Evolutionary conservation across 2,888 invertebrate species (phyloP).

Genomic region (Balanococcus diminutus): DNA sequence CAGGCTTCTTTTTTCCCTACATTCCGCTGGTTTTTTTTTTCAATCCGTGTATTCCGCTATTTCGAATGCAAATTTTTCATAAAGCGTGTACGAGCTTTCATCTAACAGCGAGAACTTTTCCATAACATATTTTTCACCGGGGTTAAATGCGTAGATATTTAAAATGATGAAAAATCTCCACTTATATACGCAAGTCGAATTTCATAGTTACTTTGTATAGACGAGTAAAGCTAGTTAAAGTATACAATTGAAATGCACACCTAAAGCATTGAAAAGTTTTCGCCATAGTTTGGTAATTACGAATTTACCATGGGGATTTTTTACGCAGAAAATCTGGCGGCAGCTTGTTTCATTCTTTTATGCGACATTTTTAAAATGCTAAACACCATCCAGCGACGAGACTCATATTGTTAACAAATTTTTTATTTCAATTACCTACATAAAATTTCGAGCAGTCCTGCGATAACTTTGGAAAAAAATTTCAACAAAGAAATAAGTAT

Average conservation of each 20-base stretch:
- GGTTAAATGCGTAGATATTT: background rate
- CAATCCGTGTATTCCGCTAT: background rate
- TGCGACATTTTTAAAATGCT: no score
- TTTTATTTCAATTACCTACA: no score
- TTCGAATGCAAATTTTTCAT: conserved; percentile 15
- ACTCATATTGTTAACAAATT: no score
- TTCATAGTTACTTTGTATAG: background rate
- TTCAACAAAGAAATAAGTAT: no score
- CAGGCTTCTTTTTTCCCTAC: background rate
- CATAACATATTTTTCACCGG: background rate
- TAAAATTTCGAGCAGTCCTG: no score
- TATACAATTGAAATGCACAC: no score
- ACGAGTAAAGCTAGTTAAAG: no score
- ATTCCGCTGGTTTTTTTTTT: background rate
- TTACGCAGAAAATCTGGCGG: no score
- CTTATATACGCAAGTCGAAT: background rate
- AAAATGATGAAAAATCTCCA: background rate
- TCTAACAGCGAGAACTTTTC: background rate
- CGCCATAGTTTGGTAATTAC: background rate
- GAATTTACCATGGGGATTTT: no score
- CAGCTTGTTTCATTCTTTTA: no score
- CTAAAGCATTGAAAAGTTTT: background rate
- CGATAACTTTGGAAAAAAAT: no score
- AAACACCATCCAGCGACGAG: no score
- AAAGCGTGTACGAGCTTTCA: background rate